phyloP scores from a whole-genome alignment of 1,140 invertebrate genomes.

The Eueides isabella region DNA sequence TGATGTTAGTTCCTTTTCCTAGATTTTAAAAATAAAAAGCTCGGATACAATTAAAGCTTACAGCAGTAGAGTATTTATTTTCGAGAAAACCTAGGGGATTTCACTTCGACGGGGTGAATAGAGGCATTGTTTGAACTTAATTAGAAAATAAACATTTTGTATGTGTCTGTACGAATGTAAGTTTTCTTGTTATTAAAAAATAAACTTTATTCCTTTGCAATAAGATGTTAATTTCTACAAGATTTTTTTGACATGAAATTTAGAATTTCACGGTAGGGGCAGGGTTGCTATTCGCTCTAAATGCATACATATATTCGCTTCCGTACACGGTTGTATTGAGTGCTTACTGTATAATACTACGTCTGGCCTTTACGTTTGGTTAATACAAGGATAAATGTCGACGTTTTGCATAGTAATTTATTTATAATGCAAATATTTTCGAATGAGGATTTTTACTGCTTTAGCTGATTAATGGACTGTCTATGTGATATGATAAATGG shows the following conservation, averaged over 20 bases:
- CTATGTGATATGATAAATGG: background rate
- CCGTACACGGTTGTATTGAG: background rate
- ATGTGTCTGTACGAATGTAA: conserved; percentile 25
- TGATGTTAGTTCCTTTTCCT: background rate
- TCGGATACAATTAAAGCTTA: conserved; percentile 8
- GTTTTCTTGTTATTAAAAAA: background rate
- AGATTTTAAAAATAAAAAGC: background rate
- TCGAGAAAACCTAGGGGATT: conserved; percentile 19
- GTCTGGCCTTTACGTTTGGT: conserved; percentile 6
- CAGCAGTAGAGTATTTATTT: conserved; percentile 25
- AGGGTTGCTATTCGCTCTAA: background rate
- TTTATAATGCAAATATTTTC: conserved; percentile 11
- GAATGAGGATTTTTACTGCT: background rate
- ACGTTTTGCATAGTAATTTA: conserved; percentile 4
- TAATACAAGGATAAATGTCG: conserved; percentile 6
- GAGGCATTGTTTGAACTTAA: conserved; percentile 32
- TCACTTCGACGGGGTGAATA: conserved; percentile 31
- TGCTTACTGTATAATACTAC: conserved; percentile 1
- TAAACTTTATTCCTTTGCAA: background rate
- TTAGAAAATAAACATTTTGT: conserved; percentile 37
- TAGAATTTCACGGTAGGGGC: conserved; percentile 13
- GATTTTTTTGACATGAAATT: background rate
- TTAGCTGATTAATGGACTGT: background rate
- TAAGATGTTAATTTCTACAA: background rate
- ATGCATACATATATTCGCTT: background rate